Base-by-base conservation (phyloP, 2,888 invertebrate species). In the Volucella inanis region DNA sequence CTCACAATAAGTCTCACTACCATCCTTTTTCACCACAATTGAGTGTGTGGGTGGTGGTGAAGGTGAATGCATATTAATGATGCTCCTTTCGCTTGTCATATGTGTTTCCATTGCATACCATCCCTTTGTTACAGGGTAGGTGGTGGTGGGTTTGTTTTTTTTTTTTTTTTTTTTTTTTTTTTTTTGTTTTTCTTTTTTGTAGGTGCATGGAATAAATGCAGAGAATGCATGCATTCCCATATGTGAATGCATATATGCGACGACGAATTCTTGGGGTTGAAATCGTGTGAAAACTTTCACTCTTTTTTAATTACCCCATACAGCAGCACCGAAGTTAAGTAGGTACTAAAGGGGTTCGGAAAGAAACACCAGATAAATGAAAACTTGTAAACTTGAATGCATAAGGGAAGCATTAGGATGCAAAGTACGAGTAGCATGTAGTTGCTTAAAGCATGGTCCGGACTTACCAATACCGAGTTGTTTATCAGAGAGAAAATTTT, bases 211-310 rank as follows among this genome's bases (percentile, higher is more conserved):
- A 80, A 80, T 76, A 76, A 76, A 80, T 84, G 80, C 70, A 76
- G 64, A 52, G 75, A 84, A 84, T 84, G 75, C 76, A 80, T 62
- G 52, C 45, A 31, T 31, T 31, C 31, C 31, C 31, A 31, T 31
- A 31, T 31, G 31, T 31, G 31, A 31, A 31, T 31, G 31, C 6
- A 31, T 31, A 6, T 31, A 31, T 31, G 31, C 31, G 31, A 31
- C 31, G 31, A 62, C 39, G 67, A 49, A 68, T 67, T 80, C 76
- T 67, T 72, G 57, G 72, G 85, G 72, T 67, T 77, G 85, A 77
- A 77, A 81, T 72, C 81, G 85, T 85, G 85, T 77, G 85, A 80
- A 81, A 81, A 85, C 85, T 85, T 85, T 85, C 85, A 85, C 80
- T 85, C 75, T 85, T 76, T 68, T 76, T 85, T 77, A 85, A 85